Conservation (phyloP, 2,888 invertebrate genomes). For the Phengaris alcon region DNA sequence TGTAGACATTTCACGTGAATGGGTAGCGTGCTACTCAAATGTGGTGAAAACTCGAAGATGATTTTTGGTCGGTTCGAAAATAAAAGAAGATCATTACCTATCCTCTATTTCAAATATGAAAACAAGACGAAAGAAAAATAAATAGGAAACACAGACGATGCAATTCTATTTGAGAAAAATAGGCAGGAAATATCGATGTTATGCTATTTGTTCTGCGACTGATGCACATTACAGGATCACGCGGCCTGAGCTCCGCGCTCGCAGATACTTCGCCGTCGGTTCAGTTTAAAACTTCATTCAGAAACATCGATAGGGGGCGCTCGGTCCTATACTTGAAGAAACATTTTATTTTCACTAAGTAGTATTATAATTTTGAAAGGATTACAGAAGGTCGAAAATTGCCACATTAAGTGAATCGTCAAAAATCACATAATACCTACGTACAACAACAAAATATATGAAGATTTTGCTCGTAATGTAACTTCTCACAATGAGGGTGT, state of each 20-base stretch:
- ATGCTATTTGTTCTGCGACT: slow-evolving; percentile 23
- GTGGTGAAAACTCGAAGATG: too few species aligned
- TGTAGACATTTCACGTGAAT: too few species aligned
- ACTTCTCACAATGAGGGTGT: too few species aligned
- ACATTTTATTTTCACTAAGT: background rate
- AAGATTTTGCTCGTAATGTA: too few species aligned
- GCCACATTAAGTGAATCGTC: too few species aligned
- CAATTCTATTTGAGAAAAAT: slow-evolving; percentile 31
- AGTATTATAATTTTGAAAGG: too few species aligned
- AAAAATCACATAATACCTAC: too few species aligned
- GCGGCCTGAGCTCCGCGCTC: slow-evolving; percentile 36
- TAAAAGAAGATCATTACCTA: background rate
- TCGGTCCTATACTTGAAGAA: background rate
- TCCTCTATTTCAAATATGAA: background rate
- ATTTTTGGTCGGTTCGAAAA: background rate
- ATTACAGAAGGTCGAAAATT: too few species aligned
- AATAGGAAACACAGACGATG: slow-evolving; percentile 27
- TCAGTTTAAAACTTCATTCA: background rate
- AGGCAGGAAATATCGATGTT: slow-evolving; percentile 30
- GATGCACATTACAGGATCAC: slow-evolving; percentile 32
- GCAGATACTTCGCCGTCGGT: background rate
- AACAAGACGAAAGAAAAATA: slow-evolving; percentile 16
- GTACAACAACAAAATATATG: too few species aligned
- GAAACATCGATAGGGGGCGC: background rate
- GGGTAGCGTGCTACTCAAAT: too few species aligned